Base-by-base conservation (phyloP, 2,888 invertebrate genomes). In the Physocephala rufipes region DNA sequence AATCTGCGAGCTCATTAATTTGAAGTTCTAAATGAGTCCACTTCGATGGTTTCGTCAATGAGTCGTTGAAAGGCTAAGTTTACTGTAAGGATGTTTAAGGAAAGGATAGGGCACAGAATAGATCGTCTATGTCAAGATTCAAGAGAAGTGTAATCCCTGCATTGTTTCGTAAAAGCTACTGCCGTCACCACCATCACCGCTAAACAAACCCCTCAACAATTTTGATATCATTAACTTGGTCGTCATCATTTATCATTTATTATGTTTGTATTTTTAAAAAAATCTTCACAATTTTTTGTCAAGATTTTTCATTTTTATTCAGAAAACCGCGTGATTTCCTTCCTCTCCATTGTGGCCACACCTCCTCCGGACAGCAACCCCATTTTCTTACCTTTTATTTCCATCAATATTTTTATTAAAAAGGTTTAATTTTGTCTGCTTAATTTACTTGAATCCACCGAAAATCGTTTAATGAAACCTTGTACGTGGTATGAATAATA, bases 1-100 rank as follows among this genome's bases (percentile, higher is more conserved):
- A 30, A 66, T 19, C 36, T n/a, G n/a, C 16, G 51, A 62, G 62
- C 68, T 68, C 68, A 68, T 68, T 68, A 68, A 21, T 15, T 51
- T 36, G 30, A 24, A 15, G 51, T 62, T 51, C 51, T 68, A 62
- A 68, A 68, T 68, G 68, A 68, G 68, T 51, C 36, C n/a, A 16
- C 51, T 30, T 49, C 15, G 36, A 43, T 15, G 68, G 61, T 43
- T 26, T 16, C 51, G 45, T 47, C 15, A 21, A 36, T 4, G n/a
- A 68, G 62, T 68, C 28, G 62, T 51, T 24, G 26, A 63, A 63
- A 63, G 49, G 21, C 21, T 15, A 21, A 19, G 21, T 21, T 53
- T 1, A 19, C 1, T 9, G 19, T 19, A 19, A 9, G 26, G 26
- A 24, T 9, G 58, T 7, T 5, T 2, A 1, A 12, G 45, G n/a